Conservation (phyloP, 2,888 invertebrate genomes). For the Pristionchus entomophagus region DNA sequence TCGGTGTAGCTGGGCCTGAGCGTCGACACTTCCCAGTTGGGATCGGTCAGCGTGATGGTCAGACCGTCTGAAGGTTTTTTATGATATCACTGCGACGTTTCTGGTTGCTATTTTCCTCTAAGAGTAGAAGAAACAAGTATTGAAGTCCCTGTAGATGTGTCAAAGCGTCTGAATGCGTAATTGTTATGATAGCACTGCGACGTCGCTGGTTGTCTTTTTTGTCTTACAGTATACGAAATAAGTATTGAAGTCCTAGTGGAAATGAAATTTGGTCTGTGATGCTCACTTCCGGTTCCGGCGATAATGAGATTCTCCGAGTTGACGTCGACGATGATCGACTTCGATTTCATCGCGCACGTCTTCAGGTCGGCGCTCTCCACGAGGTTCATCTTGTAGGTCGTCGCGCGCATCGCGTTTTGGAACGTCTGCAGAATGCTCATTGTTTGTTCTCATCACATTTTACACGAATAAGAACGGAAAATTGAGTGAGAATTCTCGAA, state of each 20-base stretch:
- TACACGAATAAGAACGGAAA: no score
- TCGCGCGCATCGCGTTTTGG: conserved; percentile 56
- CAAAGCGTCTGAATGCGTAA: background rate
- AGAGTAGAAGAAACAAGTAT: no score
- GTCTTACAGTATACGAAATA: no score
- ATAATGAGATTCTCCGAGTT: conserved; percentile 60
- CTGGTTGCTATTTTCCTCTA: no score
- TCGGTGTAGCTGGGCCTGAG: conserved; percentile 23
- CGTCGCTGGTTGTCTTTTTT: no score
- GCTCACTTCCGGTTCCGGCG: conserved; percentile 61
- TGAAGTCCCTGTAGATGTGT: no score
- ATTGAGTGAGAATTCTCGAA: no score
- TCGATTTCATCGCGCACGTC: conserved; percentile 46
- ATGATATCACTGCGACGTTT: background rate
- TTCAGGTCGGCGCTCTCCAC: conserved; percentile 51
- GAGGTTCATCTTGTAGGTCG: conserved; percentile 61
- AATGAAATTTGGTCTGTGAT: no score
- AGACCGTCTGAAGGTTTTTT: conserved; percentile 53
- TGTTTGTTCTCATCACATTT: no score
- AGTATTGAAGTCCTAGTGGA: no score
- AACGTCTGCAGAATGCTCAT: conserved; percentile 49
- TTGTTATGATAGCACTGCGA: background rate
- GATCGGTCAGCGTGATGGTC: conserved; percentile 60
- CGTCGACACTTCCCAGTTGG: conserved; percentile 54
- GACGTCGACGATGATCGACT: conserved; percentile 63